Evolutionary conservation across 2,113 vertebrate species (phyloP), one percentile per base, ranked within the genome.

Genomic region (Myanophis thanlyinensis): DNA sequence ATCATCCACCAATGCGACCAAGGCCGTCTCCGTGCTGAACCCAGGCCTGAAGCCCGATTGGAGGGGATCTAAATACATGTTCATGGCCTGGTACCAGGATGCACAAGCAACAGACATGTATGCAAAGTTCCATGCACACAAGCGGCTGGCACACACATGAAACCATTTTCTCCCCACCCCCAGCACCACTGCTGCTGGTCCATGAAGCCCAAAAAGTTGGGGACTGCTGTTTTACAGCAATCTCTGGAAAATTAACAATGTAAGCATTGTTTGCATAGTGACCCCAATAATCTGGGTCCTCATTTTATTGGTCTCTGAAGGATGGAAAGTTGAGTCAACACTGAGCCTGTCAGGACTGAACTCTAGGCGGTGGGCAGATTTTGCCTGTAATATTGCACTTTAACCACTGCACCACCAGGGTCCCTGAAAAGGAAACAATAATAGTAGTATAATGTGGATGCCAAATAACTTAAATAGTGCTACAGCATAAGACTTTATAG

Each of bases 91-190:
- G 12, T 67, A 35, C 30, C 62, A 67, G 11, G 62, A 12, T 67
- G 62, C 62, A 15, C 12, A 67, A 67, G 12, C 4, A 2, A n/a
- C 30, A 5, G 12, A 67, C 3, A 12, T 4, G 4, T 15, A 67
- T 5, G 4, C 1, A 0, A 67, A 67, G 30, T n/a, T 67, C 30
- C 12, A n/a, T n/a, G 4, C 2, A 0, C 0, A 0, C 30, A 67
- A 67, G 30, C 1, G 5, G 30, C 62, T n/a, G 30, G 12, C 13
- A 15, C 30, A 15, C 30, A 67, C 4, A 5, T n/a, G 12, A 67
- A 67, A n/a, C 4, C 27, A n/a, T n/a, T 67, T 12, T n/a, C 25
- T 11, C 56, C 25, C 27, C 53, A n/a, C 22, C 27, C 25, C 4
- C 27, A 23, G 2, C 5, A 67, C 12, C 4, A 13, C 12, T 13